These are phyloP conservation scores for Scelioninae gen. 1 DNA, from an alignment of 2,888 invertebrate species.

Conservation along the genomic window DNA sequence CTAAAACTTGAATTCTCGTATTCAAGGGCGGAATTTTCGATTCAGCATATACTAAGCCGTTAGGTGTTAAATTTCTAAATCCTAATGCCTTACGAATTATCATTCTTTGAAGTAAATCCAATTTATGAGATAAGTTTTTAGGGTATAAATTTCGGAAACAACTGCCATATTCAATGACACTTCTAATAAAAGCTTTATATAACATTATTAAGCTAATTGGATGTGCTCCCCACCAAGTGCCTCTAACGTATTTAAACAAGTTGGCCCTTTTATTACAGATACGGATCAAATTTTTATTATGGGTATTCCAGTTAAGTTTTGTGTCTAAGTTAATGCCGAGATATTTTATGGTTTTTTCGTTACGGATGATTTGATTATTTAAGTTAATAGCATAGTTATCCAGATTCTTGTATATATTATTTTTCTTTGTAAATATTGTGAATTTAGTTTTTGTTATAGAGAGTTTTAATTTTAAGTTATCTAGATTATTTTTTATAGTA, in stretches of 20 bases:
- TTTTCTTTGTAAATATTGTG: not conserved
- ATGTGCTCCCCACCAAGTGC: conserved; percentile 40
- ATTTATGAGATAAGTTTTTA: too few relatives aligned
- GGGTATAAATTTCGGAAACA: too few relatives aligned
- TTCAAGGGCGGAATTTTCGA: too few relatives aligned
- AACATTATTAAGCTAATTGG: not conserved
- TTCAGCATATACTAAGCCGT: too few relatives aligned
- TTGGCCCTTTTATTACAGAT: conserved; percentile 26
- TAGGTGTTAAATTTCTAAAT: too few relatives aligned
- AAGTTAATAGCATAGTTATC: too few relatives aligned
- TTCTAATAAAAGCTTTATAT: not conserved
- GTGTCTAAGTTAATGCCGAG: conserved; percentile 23
- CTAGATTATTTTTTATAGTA: too few relatives aligned
- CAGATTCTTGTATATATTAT: too few relatives aligned
- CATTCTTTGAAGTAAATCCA: too few relatives aligned
- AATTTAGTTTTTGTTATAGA: conserved; percentile 25
- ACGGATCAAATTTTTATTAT: not conserved
- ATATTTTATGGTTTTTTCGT: conserved; percentile 9
- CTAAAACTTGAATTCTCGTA: too few relatives aligned
- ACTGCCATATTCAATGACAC: not conserved
- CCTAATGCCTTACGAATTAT: too few relatives aligned
- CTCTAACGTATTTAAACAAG: conserved; percentile 48
- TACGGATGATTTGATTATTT: too few relatives aligned
- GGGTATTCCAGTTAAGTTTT: conserved; percentile 13
- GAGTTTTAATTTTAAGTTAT: not conserved